Evolutionary conservation across 2,888 invertebrate species (phyloP).

Genomic region (Clistopyga incitator): DNA sequence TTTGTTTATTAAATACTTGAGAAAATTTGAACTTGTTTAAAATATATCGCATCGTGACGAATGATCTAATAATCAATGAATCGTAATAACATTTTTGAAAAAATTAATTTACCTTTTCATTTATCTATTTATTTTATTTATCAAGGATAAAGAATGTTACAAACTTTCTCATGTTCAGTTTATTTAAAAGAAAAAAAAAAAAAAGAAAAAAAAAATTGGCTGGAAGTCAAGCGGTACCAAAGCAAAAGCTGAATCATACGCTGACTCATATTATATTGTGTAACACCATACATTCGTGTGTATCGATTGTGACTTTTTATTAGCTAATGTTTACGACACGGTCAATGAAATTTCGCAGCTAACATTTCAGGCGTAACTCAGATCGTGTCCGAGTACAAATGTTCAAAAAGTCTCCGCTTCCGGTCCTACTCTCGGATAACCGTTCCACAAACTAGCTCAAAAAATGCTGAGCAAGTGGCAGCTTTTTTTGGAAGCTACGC

Average conservation of each 20-base stretch:
- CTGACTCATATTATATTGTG: conserved; percentile 31
- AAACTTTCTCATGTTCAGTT: conserved; percentile 1
- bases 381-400: neutral
- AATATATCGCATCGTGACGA: too few relatives aligned
- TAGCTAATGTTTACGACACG: conserved; percentile 10
- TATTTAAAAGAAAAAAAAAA: neutral
- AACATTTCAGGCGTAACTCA: neutral
- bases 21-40: too few relatives aligned
- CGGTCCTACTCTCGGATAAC: too few relatives aligned
- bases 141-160: neutral
- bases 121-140: too few relatives aligned
- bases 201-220: neutral
- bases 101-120: too few relatives aligned
- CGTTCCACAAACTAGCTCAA: too few relatives aligned
- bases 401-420: too few relatives aligned
- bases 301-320: conserved; percentile 15
- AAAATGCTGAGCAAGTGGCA: too few relatives aligned
- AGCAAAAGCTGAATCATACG: conserved; percentile 50
- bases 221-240: conserved; percentile 47
- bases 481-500: too few relatives aligned
- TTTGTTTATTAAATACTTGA: too few relatives aligned
- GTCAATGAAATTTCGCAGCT: neutral
- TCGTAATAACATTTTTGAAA: too few relatives aligned
- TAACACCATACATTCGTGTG: conserved; percentile 24
- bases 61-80: too few relatives aligned